phyloP scores from a whole-genome alignment of 2,888 invertebrate species.

The Aricia artaxerxes region DNA sequence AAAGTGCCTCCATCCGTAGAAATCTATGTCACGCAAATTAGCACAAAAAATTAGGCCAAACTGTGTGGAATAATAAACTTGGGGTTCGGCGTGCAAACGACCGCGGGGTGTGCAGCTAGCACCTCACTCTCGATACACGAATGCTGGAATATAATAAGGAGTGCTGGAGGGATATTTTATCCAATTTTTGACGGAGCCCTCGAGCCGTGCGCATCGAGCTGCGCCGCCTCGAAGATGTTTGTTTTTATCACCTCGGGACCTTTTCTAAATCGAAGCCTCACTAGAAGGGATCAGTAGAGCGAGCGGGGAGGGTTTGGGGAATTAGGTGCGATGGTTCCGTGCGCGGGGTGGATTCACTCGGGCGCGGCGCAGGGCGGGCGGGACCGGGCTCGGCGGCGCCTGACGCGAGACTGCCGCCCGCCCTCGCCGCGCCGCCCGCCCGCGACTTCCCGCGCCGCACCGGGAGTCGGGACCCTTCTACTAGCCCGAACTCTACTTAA shows the following conservation, averaged over 20 bases:
- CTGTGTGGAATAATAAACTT: conserved; percentile 36
- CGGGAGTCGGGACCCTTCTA: conserved; percentile 59
- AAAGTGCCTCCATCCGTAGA: conserved; percentile 34
- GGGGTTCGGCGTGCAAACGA: background rate
- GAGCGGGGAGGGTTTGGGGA: background rate
- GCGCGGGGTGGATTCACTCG: conserved; percentile 52
- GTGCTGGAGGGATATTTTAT: background rate
- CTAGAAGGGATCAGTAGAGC: background rate
- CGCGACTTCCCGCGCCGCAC: conserved; percentile 75
- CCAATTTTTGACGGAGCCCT: conserved; percentile 38
- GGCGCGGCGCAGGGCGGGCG: conserved; percentile 44
- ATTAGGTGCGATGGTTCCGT: conserved; percentile 38
- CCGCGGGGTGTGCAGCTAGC: background rate
- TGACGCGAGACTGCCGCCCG: conserved; percentile 73
- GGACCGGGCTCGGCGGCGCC: conserved; percentile 71
- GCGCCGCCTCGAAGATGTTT: conserved; percentile 63
- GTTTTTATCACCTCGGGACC: conserved; percentile 55
- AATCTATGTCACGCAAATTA: conserved; percentile 42
- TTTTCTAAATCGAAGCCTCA: conserved; percentile 31
- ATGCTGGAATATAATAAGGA: background rate
- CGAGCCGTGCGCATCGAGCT: conserved; percentile 74
- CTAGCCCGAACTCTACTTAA: conserved; percentile 74
- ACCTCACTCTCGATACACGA: background rate
- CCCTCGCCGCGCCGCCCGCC: conserved; percentile 53
- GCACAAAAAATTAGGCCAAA: conserved; percentile 43